These are phyloP conservation scores for Hypocryptadius cinnamomeus DNA, from an alignment of 2,113 vertebrate genomes.

Conservation along the genomic window DNA sequence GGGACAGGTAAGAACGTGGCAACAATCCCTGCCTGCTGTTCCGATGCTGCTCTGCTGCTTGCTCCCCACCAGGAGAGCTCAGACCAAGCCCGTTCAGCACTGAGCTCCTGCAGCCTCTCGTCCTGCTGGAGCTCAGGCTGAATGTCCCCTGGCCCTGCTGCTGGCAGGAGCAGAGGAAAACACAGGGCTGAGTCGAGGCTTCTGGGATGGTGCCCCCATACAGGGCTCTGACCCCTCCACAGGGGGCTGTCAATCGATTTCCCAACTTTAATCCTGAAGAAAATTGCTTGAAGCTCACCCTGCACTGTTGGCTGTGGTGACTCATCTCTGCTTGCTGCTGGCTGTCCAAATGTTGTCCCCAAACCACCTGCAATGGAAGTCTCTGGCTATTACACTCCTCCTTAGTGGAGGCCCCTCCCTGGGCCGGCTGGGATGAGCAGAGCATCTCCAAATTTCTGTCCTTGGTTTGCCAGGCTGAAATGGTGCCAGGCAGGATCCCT, in stretches of 20 bases:
- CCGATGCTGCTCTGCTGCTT: neutral
- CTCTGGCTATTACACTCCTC: neutral
- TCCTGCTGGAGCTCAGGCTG: neutral
- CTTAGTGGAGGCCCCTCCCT: neutral
- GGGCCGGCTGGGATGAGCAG: neutral
- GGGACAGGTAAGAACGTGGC: rapidly evolving
- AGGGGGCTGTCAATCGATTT: neutral
- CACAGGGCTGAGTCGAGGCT: neutral
- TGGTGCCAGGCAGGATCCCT: neutral
- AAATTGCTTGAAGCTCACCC: neutral
- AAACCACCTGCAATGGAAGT: neutral
- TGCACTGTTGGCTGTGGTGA: neutral
- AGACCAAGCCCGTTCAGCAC: neutral
- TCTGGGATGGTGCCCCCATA: neutral
- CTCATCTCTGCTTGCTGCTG: neutral
- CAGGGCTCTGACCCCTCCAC: neutral
- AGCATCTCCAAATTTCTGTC: neutral
- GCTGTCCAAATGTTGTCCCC: constrained; percentile 25
- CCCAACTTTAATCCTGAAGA: neutral
- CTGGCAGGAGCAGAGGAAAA: neutral
- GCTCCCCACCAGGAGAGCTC: neutral
- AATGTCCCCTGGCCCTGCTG: neutral
- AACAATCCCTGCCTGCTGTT: rapidly evolving
- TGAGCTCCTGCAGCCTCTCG: neutral
- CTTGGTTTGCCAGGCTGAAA: neutral